Evolutionary conservation across 2,113 vertebrate species (phyloP).

Genomic region (Seriola aureovittata): DNA sequence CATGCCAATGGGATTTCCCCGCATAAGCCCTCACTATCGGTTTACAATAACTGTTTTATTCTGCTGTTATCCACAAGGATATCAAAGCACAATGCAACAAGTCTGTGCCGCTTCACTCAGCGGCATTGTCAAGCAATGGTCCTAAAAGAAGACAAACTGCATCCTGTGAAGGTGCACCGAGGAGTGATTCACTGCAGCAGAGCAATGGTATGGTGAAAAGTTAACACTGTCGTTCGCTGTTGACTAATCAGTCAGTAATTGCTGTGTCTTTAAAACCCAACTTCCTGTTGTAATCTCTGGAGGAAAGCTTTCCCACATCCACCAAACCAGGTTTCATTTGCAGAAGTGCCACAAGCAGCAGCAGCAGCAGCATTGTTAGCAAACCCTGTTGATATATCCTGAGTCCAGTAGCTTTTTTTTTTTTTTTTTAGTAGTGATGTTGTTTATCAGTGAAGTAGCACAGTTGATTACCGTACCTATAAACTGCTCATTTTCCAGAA

Average conservation of each 20-base stretch:
- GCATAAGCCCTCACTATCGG: conserved; percentile 77
- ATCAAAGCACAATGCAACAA: conserved; percentile 60
- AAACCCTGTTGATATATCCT: not conserved
- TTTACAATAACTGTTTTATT: conserved; percentile 84
- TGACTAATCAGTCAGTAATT: conserved; percentile 45
- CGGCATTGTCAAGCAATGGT: conserved; percentile 3
- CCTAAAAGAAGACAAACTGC: not conserved
- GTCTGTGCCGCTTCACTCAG: conserved; percentile 31
- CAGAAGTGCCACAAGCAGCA: not conserved
- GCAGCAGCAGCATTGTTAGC: not conserved
- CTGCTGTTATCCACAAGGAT: conserved; percentile 71
- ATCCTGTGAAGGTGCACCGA: conserved; percentile 9
- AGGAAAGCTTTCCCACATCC: not conserved
- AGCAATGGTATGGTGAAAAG: conserved; percentile 29
- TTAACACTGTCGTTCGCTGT: conserved; percentile 23
- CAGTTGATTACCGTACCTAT: not conserved
- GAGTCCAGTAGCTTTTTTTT: not conserved
- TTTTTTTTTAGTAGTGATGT: not conserved
- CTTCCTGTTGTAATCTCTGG: conserved; percentile 35
- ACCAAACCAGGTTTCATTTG: conserved; percentile 1
- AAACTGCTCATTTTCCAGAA: not conserved
- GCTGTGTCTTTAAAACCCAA: conserved; percentile 29
- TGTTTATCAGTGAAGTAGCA: not conserved
- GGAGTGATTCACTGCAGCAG: conserved; percentile 15
- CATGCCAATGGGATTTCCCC: conserved; percentile 81